Evolutionary conservation across 2,113 vertebrate genomes (phyloP).

Genomic region (Nannospalax galili): DNA sequence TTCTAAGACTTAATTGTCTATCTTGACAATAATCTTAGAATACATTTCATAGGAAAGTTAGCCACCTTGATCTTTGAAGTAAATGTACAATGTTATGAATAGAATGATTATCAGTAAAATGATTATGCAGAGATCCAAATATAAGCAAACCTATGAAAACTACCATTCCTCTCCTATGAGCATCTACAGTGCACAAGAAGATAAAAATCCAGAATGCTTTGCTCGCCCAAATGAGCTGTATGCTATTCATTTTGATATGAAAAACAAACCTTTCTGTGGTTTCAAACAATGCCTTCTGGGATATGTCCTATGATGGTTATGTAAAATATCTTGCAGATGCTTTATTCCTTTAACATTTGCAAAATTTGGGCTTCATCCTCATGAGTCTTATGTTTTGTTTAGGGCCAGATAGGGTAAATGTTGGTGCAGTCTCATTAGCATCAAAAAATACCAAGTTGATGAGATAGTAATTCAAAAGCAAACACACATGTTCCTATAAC

Average conservation of each 20-base stretch:
- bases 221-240: background rate
- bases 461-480: slow-evolving; percentile 79
- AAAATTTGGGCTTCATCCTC: slow-evolving; percentile 82
- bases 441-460: slow-evolving; percentile 83
- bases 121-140: background rate
- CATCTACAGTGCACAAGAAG: background rate
- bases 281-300: slow-evolving; percentile 71
- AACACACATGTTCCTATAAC: slow-evolving; percentile 77
- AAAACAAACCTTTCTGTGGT: slow-evolving; percentile 64
- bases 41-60: slow-evolving; percentile 59
- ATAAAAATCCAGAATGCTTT: slow-evolving; percentile 33
- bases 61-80: slow-evolving; percentile 40
- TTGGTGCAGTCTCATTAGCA: slow-evolving; percentile 85
- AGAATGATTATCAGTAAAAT: slow-evolving; percentile 58
- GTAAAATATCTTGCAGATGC: slow-evolving; percentile 81
- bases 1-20: slow-evolving; percentile 30
- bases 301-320: slow-evolving; percentile 67
- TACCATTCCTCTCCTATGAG: slow-evolving; percentile 39
- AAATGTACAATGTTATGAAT: slow-evolving; percentile 60
- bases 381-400: slow-evolving; percentile 82
- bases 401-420: slow-evolving; percentile 84
- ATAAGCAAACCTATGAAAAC: slow-evolving; percentile 49
- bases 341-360: slow-evolving; percentile 88
- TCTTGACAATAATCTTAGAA: slow-evolving; percentile 1
- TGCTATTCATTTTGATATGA: slow-evolving; percentile 63